phyloP scores from a whole-genome alignment of 2,797 vertebrate genomes.

The Telmatherina bonti region DNA sequence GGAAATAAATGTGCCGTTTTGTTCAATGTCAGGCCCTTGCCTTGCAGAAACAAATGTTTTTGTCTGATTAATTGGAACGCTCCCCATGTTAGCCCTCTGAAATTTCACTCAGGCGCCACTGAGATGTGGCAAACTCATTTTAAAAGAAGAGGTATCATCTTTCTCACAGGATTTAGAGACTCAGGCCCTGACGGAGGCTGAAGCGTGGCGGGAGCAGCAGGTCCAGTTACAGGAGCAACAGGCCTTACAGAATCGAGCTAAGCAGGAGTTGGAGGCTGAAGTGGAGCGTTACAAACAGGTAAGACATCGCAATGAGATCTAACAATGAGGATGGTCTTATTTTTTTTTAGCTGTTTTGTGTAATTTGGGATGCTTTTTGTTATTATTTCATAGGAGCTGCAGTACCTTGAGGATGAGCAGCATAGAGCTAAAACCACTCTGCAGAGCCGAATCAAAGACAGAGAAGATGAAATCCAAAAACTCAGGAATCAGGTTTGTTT shows the following conservation, averaged over 20 bases:
- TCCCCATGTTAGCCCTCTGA: not conserved
- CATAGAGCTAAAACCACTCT: constrained; percentile 90
- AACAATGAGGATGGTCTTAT: not conserved
- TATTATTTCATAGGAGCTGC: constrained; percentile 85
- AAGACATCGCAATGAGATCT: not conserved
- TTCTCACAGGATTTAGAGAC: constrained; percentile 87
- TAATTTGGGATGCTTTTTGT: not conserved
- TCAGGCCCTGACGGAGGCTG: constrained; percentile 90
- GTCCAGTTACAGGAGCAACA: constrained; percentile 91
- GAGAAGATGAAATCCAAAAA: constrained; percentile 98
- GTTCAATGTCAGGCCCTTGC: too few relatives aligned
- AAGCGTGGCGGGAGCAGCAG: constrained; percentile 91
- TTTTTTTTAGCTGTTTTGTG: too few relatives aligned
- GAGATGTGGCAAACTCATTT: not conserved
- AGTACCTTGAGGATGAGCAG: constrained; percentile 92
- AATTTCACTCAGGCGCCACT: not conserved
- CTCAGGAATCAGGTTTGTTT: constrained; percentile 94
- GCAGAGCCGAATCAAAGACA: constrained; percentile 94
- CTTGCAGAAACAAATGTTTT: not conserved
- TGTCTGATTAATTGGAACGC: not conserved
- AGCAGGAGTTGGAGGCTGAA: constrained; percentile 92
- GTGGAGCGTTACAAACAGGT: constrained; percentile 95
- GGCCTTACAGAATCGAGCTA: constrained; percentile 82
- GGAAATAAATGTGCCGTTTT: too few relatives aligned
- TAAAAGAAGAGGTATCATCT: too few relatives aligned